Evolutionary conservation across 1,140 invertebrate species (phyloP).

Genomic region (Matsumurasca onukii): DNA sequence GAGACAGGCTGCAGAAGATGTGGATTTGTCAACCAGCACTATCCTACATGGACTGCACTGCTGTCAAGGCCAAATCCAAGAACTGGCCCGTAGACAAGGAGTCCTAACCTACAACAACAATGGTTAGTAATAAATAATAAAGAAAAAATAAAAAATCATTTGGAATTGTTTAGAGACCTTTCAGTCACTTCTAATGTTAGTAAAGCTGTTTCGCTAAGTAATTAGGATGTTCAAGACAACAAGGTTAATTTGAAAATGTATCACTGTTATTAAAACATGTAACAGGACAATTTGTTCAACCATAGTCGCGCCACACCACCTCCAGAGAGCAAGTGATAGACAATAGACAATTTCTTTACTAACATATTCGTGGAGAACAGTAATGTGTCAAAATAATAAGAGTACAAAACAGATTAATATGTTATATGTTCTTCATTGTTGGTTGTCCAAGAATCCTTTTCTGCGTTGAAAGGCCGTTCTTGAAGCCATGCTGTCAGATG

Average conservation of each 20-base stretch:
- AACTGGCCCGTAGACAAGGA: constrained; percentile 11
- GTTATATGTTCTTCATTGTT: too few species aligned
- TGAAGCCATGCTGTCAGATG: too few species aligned
- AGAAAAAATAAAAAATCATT: neutral
- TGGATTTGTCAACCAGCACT: neutral
- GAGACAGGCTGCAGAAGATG: constrained; percentile 5
- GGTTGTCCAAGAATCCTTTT: too few species aligned
- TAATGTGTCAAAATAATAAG: too few species aligned
- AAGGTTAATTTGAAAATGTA: too few species aligned
- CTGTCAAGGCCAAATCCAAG: neutral
- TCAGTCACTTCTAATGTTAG: neutral
- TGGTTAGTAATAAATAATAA: neutral
- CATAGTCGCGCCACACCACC: too few species aligned
- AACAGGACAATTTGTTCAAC: neutral
- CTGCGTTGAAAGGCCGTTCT: too few species aligned
- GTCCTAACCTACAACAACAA: constrained; percentile 3
- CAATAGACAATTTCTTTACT: too few species aligned
- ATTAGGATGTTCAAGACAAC: too few species aligned
- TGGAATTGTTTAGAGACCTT: neutral
- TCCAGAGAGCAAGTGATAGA: too few species aligned
- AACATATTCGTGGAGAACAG: too few species aligned
- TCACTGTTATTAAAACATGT: neutral
- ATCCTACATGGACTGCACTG: constrained; percentile 9
- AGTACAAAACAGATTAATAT: too few species aligned
- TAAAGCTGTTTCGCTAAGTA: neutral